Base-by-base conservation (phyloP, 2,113 vertebrate species). In the Chrysemys picta region DNA sequence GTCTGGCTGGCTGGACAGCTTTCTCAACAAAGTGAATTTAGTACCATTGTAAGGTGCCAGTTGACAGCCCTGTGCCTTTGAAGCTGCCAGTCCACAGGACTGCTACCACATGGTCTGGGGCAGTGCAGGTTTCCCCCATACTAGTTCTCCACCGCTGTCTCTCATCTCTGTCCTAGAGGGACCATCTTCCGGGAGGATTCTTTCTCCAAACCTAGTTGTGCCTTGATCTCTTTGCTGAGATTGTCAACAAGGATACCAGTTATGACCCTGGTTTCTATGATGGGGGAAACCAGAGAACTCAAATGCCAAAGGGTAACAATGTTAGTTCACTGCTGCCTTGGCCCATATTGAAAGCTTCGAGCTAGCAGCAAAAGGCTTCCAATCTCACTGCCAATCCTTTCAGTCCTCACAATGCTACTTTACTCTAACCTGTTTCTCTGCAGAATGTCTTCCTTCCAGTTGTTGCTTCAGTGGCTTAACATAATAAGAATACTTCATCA, bases 391-490 rank as follows among this genome's bases (percentile, higher is more conserved):
- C n/a, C 4, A 0, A 25, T 76, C 24, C 24, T 5, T 5, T 57
- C 84, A 89, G 50, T 38, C 53, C 35, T 85, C 8, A 6, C 10
- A 3, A n/a, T 25, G 12, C 72, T 90, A 90, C 93, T 65, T 92
- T 76, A 6, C 82, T 89, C 78, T 5, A 0, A 3, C 10, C 78
- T 38, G 1, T 56, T 95, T 90, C 83, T 88, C 72, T 62, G 49
- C 52, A 93, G 42, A 38, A 47, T 21, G 29, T 10, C 22, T 29
- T 56, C 76, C 89, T 56, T 80, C 49, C 91, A 52, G 82, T 82
- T 80, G 80, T 92, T 31, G 29, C 6, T 93, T 93, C 53, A 59
- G 81, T 85, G 79, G n/a, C 75, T 75, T 47, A 91, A 78, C 7
- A 42, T 49, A 76, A 53, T 59, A 50, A 50, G 50, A 31, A 62